phyloP scores from a whole-genome alignment of 2,797 vertebrate genomes.

The Hippocampus kuda region DNA sequence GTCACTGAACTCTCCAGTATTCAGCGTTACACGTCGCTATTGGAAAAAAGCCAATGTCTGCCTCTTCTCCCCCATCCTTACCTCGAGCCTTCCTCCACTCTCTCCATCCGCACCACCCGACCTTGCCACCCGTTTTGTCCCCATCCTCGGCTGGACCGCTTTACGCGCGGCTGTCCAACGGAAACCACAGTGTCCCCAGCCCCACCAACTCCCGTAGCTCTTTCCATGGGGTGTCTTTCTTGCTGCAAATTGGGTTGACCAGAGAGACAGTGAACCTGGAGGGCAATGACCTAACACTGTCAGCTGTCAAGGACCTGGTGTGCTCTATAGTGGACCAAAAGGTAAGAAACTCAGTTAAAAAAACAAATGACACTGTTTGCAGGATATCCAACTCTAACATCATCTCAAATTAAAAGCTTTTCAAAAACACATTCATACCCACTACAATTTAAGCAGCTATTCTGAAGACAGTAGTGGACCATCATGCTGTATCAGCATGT shows the following conservation, averaged over 20 bases:
- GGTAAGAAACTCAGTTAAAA: slow-evolving; percentile 60
- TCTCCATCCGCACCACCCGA: slow-evolving; percentile 73
- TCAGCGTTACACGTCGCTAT: slow-evolving; percentile 45
- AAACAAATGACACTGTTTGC: not conserved
- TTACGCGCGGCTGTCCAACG: slow-evolving; percentile 85
- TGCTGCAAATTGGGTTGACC: slow-evolving; percentile 93
- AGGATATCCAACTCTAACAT: not conserved
- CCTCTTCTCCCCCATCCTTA: slow-evolving; percentile 86
- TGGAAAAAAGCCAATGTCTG: slow-evolving; percentile 87
- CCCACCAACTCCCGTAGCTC: slow-evolving; percentile 88
- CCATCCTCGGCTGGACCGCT: slow-evolving; percentile 71
- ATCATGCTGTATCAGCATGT: slow-evolving; percentile 24
- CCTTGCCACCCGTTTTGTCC: slow-evolving; percentile 67
- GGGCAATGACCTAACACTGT: slow-evolving; percentile 84
- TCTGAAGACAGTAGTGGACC: slow-evolving; percentile 9
- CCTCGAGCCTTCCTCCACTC: slow-evolving; percentile 82
- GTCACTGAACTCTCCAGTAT: slow-evolving; percentile 37
- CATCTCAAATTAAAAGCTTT: not conserved
- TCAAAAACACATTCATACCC: not conserved
- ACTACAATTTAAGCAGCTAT: slow-evolving; percentile 8
- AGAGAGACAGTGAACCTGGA: slow-evolving; percentile 91
- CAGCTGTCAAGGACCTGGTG: slow-evolving; percentile 89
- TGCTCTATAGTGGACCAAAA: slow-evolving; percentile 98
- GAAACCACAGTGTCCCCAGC: slow-evolving; percentile 83
- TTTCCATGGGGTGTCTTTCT: slow-evolving; percentile 87